A percentile compares a stretch with the other conserved stretches of the same genome.
phyloP scores from a whole-genome alignment of 2,888 invertebrate species.

The Ceriagrion tenellum region DNA sequence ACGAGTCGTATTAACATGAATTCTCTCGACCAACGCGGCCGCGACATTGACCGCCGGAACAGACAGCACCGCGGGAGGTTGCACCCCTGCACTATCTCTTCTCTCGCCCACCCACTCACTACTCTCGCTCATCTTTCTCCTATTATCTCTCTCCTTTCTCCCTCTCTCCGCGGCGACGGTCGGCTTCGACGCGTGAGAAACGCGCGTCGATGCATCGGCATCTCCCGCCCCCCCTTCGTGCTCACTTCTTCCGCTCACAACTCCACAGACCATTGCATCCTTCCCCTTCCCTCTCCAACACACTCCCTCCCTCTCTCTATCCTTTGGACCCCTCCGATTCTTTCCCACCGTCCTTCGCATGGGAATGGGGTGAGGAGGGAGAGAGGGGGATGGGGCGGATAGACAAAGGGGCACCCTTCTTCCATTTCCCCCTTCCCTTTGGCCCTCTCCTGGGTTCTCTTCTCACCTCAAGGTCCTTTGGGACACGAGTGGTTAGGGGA shows the following conservation, averaged over 20 bases:
- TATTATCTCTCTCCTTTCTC: neutral
- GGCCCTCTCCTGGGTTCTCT: neutral
- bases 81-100: too few species aligned
- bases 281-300: neutral
- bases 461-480: neutral
- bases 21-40: neutral
- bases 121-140: neutral
- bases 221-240: neutral
- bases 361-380: neutral
- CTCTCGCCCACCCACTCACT: neutral
- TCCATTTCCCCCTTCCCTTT: neutral
- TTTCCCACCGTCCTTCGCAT: conserved; percentile 47
- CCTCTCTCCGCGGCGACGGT: neutral
- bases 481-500: neutral
- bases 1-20: neutral
- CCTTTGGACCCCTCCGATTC: conserved; percentile 37
- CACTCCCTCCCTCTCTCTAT: neutral
- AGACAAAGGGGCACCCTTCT: neutral
- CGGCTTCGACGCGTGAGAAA: neutral
- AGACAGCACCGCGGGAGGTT: neutral
- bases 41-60: neutral
- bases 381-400: neutral
- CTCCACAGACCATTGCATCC: too few species aligned
- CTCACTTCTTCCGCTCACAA: neutral
- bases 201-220: neutral